Percentiles rank a stretch among this genome's conserved stretches.
Conservation (phyloP, 2,797 vertebrate species). For the Mus caroli region DNA sequence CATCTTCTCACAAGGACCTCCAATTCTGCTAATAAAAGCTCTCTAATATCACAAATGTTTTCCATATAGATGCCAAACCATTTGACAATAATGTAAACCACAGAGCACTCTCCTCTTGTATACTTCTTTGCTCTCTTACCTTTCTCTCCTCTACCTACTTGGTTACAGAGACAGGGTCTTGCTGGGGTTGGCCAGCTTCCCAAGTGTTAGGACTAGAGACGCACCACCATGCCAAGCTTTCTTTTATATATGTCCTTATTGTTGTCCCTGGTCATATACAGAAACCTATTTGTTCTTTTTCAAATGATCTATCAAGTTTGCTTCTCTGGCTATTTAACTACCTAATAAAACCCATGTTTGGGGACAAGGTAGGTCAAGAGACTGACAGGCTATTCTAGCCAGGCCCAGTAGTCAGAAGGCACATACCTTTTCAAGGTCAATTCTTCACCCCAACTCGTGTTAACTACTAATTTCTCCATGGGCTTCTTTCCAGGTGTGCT, state of each 20-base stretch:
- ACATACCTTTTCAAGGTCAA: not conserved
- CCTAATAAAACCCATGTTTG: conserved; percentile 6
- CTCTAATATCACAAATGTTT: not conserved
- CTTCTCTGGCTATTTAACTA: conserved; percentile 32
- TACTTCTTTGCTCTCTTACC: not conserved
- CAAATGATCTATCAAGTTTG: conserved; percentile 8
- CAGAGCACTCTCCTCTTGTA: not conserved
- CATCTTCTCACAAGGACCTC: not conserved
- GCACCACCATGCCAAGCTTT: not conserved
- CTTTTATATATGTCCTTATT: conserved; percentile 8
- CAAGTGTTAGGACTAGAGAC: too few species aligned
- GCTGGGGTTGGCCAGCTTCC: not conserved
- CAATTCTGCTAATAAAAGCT: not conserved
- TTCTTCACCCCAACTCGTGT: conserved; percentile 15
- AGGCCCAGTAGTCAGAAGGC: not conserved
- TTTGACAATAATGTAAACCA: conserved; percentile 15
- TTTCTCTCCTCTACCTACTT: not conserved
- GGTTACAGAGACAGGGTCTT: not conserved
- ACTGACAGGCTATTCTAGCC: not conserved
- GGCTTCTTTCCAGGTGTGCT: not conserved
- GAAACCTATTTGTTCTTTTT: conserved; percentile 44
- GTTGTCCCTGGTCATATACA: not conserved
- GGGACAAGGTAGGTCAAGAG: not conserved
- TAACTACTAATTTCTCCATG: conserved; percentile 8
- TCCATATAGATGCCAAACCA: not conserved